phyloP scores from a whole-genome alignment of 2,888 invertebrate species.

The Macrophya alboannulata region DNA sequence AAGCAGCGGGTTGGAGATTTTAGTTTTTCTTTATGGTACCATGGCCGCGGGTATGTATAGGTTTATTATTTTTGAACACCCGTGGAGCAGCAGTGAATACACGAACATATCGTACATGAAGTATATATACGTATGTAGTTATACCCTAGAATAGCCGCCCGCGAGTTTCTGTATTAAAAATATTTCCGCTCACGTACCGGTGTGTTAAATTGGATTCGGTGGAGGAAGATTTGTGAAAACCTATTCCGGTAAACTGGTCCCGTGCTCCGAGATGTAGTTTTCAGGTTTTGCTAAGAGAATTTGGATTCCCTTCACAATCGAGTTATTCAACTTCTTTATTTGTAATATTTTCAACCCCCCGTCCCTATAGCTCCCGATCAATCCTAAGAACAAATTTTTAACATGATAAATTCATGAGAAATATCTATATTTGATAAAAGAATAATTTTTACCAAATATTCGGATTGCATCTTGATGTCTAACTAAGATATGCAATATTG shows the following conservation, averaged over 20 bases:
- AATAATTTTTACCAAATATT: neutral
- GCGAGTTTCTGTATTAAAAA: constrained; percentile 53
- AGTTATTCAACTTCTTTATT: constrained; percentile 37
- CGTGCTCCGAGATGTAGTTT: constrained; percentile 44
- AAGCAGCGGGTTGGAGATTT: neutral
- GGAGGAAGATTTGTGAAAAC: constrained; percentile 53
- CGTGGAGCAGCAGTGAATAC: neutral
- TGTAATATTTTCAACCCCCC: neutral
- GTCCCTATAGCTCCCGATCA: neutral
- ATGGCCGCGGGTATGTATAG: neutral
- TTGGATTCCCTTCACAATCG: constrained; percentile 22
- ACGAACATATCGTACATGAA: neutral
- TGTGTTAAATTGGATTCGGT: constrained; percentile 54
- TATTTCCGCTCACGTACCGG: constrained; percentile 55
- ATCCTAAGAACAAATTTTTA: neutral
- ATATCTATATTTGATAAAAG: neutral
- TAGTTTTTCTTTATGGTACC: neutral
- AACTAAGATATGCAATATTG: neutral
- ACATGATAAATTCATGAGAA: neutral
- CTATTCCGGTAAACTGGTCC: constrained; percentile 51
- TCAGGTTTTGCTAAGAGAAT: constrained; percentile 39
- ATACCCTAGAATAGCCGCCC: constrained; percentile 13
- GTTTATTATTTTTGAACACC: neutral
- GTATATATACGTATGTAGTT: constrained; percentile 2
- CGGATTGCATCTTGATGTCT: neutral